Evolutionary conservation across 2,888 invertebrate species (phyloP).

Genomic region (Macrosiphum euphorbiae): DNA sequence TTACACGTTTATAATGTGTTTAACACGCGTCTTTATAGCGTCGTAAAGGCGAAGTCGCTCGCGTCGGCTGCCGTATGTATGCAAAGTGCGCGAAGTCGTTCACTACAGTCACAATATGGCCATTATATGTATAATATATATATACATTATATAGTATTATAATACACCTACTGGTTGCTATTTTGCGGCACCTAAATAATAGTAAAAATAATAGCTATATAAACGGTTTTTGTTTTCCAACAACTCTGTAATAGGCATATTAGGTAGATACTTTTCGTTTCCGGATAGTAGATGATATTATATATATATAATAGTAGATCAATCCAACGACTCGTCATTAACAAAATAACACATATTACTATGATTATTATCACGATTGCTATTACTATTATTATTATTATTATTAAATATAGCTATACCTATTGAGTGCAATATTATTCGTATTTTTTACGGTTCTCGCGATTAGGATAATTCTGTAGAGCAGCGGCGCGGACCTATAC

Average conservation of each 20-base stretch:
- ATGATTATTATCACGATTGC: background rate
- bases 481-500: too few species aligned
- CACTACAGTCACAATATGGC: background rate
- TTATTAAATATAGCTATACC: too few species aligned
- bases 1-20: conserved; percentile 45
- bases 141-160: too few species aligned
- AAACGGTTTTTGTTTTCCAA: background rate
- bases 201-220: background rate
- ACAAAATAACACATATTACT: background rate
- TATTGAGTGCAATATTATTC: too few species aligned
- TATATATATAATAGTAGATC: background rate
- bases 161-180: background rate
- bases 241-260: background rate
- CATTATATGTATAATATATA: background rate
- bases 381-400: background rate
- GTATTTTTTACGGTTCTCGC: too few species aligned
- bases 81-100: background rate
- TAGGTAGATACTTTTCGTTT: background rate
- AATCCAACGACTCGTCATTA: background rate
- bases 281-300: background rate
- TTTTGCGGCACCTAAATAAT: background rate
- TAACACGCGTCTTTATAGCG: conserved; percentile 36
- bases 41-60: conserved; percentile 15
- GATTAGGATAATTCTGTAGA: too few species aligned
- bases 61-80: background rate